Evolutionary conservation across 35 echinoderm and acorn worm species (phyloP), one percentile per base, ranked within the genome.

Genomic region (Chiridota heheva): DNA sequence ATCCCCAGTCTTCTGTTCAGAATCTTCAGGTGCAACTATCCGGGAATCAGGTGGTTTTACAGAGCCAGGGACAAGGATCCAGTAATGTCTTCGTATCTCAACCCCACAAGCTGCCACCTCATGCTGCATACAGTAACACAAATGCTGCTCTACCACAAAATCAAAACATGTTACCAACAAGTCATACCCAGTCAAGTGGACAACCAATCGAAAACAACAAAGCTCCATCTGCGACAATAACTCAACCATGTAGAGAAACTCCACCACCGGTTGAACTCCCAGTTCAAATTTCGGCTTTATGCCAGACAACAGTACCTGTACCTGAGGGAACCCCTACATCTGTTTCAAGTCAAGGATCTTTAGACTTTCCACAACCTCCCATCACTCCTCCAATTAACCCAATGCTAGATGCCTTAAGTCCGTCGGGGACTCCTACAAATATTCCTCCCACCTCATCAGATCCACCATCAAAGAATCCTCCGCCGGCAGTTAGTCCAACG

Each of bases 401-500:
- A 33, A 58, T 72, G 67, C 35, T 72, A 35, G 67, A 84, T 72
- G 81, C 67, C 47, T 55, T 72, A 35, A 84, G 81, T 30, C 67
- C 67, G 10, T 39, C 46, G 16, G 81, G 67, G 40, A 60, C 31
- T 45, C 40, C 53, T 36, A 72, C 81, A 17, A 53, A 65, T 31
- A 36, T 25, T 48, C 64, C 36, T 38, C 31, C 84, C 67, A 78
- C 44, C 30, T 81, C 46, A 64, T 41, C 30, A 80, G 43, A 26
- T 37, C 40, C 60, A 5, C 59, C 58, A 42, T 60, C 57, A 20
- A 15, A 71, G 44, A 43, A n/a, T n/a, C 47, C 46, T 2, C 47
- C 17, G 44, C 60, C 73, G 17, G 44, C 73, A 31, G 38, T 32
- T 10, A 58, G 73, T 55, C 73, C 34, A 40, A 13, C 49, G 2